Base-by-base conservation (phyloP, 2,888 invertebrate species). In the Litoditis marina region DNA sequence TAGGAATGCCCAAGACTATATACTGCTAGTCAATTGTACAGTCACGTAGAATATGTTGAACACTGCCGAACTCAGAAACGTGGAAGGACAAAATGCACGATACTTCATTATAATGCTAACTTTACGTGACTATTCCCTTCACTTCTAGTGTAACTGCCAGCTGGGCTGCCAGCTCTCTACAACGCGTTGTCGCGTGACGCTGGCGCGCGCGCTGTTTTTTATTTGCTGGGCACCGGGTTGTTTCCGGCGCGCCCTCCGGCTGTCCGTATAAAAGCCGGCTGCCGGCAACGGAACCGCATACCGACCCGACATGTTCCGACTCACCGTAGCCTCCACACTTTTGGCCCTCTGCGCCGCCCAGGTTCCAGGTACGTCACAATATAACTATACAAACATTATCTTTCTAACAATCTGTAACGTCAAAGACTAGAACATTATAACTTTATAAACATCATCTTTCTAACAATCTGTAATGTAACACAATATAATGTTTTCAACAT, bases 311-410 rank as follows among this genome's bases (percentile, higher is more conserved):
- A 71, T 71, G 68, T 59, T 71, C 57, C 64, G 68, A 62, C 60
- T 68, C 46, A 57, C 65, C 56, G 47, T 71, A 54, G 68, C 65
- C 59, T 64, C 66, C 49, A 61, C 66, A 31, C 62, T 68, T 50
- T 55, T 68, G 44, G 66, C 65, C 56, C 36, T 65, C 39, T 46
- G 52, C 44, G 58, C 63, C 44, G 71, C 68, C 47, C 71, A 71
- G 57, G 50, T 66, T n/a, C 68, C 68, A 58, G 71, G 71, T 68
- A 65, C 2, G 36, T 34, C 16, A 31, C 47, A 19, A 39, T 11
- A 39, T 11, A 25, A n/a, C 8, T 1, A 4, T 27, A 31, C n/a
- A 25, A 59, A 30, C 32, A 31, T 19, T 30, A 46, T 7, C 27
- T 51, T 51, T 11, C n/a, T 2, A 2, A 22, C 8, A 8, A 22